Evolutionary conservation across 2,113 vertebrate species (phyloP), one percentile per base, ranked within the genome.

Genomic region (Hemicordylus capensis): DNA sequence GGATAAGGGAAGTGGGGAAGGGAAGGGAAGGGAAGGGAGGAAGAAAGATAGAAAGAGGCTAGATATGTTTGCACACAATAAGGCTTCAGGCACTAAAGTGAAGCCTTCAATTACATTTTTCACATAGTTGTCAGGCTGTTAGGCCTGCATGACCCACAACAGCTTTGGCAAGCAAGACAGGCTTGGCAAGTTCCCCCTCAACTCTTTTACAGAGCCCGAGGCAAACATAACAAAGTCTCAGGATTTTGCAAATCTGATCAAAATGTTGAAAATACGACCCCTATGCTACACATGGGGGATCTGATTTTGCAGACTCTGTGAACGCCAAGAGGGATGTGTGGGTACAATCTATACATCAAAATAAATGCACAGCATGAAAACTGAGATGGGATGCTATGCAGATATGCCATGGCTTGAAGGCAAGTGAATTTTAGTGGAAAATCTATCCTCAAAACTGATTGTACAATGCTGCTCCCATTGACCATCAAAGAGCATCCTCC

Each of bases 101-200:
- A 67, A 84, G 34, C 61, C 73, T 84, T 77, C 63, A 69, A 66
- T 77, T 69, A 85, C 83, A 85, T 85, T 77, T 77, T 85, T 69
- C 48, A 69, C 67, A 85, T 85, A 69, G 48, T 69, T 85, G 19
- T 44, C 3, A 44, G 61, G 61, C 42, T 31, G 61, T 64, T 67
- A 26, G 48, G 64, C 83, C 63, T 85, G 63, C 44, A 77, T 58
- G 37, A 51, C 37, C 11, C 37, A n/a, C 64, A 77, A 66, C 59
- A 39, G 24, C 63, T 67, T 58, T 84, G 46, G 70, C 83, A 58
- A 77, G 83, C 14, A 46, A 46, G 51, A 26, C 83, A 85, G 63
- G 83, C 37, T 69, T 5, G 10, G 20, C 83, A 46, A 63, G 83
- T 77, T 85, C 39, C 63, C 20, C 42, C 54, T 61, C 61, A 56